Conservation (phyloP, 2,797 vertebrate genomes). For the Centropyge bicolor region DNA sequence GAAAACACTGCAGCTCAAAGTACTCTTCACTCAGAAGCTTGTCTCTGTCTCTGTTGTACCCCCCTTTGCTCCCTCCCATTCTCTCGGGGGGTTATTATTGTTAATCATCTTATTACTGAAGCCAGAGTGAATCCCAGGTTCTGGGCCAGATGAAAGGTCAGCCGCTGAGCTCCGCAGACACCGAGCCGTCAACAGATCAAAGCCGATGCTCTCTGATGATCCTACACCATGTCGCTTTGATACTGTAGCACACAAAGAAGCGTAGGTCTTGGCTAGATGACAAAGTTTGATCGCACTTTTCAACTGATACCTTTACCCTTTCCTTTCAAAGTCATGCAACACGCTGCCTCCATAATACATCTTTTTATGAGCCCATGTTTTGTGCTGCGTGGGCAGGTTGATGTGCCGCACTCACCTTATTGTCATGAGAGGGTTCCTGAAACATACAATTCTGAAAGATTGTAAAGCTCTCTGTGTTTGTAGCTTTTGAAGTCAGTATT, state of each 20-base stretch:
- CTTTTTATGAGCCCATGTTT: slow-evolving; percentile 66
- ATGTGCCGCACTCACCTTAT: slow-evolving; percentile 54
- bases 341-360: slow-evolving; percentile 53
- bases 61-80: slow-evolving; percentile 21
- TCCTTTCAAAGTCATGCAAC: slow-evolving; percentile 63
- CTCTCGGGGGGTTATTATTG: slow-evolving; percentile 82
- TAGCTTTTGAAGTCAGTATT: slow-evolving; percentile 46
- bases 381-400: slow-evolving; percentile 56
- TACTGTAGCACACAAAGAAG: slow-evolving; percentile 80
- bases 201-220: slow-evolving; percentile 76
- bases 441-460: slow-evolving; percentile 40
- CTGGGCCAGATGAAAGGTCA: slow-evolving; percentile 83
- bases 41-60: background rate
- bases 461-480: slow-evolving; percentile 36
- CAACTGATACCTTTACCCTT: slow-evolving; percentile 76
- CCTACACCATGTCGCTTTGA: slow-evolving; percentile 80
- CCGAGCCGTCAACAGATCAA: slow-evolving; percentile 82
- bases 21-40: slow-evolving; percentile 42
- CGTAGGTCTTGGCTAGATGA: slow-evolving; percentile 71
- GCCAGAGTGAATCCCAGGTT: slow-evolving; percentile 77
- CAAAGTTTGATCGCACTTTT: slow-evolving; percentile 82
- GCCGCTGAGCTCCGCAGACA: slow-evolving; percentile 77
- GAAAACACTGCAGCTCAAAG: slow-evolving; percentile 37
- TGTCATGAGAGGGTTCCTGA: slow-evolving; percentile 52
- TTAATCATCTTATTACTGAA: slow-evolving; percentile 85